Conservation (phyloP, 53 echinoderm and acorn worm genomes). For the Holothuria leucospilota region DNA sequence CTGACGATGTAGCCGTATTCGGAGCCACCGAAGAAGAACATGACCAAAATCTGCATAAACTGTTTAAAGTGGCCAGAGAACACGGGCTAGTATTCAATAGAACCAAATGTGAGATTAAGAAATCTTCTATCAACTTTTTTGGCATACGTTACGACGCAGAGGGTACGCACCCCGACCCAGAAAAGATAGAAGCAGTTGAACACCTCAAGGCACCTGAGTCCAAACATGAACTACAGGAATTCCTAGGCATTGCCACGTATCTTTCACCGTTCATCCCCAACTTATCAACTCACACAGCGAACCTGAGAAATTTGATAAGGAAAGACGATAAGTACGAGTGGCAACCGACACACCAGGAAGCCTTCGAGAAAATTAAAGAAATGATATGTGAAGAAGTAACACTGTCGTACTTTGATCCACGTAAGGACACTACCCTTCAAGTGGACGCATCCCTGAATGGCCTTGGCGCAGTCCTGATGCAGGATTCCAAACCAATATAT, state of each 20-base stretch:
- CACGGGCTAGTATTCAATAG: constrained; percentile 66
- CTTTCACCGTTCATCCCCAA: constrained; percentile 51
- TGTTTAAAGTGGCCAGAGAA: constrained; percentile 60
- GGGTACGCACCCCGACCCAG: constrained; percentile 54
- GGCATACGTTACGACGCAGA: constrained; percentile 52
- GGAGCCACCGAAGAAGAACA: constrained; percentile 48
- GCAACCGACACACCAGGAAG: constrained; percentile 43
- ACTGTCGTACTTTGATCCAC: constrained; percentile 58
- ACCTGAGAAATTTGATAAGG: constrained; percentile 56
- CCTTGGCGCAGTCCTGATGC: constrained; percentile 40
- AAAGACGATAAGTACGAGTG: constrained; percentile 33
- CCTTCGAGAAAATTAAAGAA: constrained; percentile 56
- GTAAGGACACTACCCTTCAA: constrained; percentile 55
- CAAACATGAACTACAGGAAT: constrained; percentile 46
- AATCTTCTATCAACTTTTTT: constrained; percentile 54
- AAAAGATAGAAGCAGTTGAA: constrained; percentile 54
- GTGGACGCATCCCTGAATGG: constrained; percentile 62
- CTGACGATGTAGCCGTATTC: constrained; percentile 44
- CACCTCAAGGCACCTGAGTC: constrained; percentile 39
- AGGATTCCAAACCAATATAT: constrained; percentile 46
- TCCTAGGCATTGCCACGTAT: constrained; percentile 66
- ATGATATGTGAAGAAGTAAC: constrained; percentile 55
- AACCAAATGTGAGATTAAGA: constrained; percentile 61
- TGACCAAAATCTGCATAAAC: constrained; percentile 52
- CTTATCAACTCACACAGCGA: constrained; percentile 49